Percentiles rank a stretch among this genome's conserved stretches.
Evolutionary conservation across 2,113 vertebrate species (phyloP).

Genomic region (Heterochromis multidens): DNA sequence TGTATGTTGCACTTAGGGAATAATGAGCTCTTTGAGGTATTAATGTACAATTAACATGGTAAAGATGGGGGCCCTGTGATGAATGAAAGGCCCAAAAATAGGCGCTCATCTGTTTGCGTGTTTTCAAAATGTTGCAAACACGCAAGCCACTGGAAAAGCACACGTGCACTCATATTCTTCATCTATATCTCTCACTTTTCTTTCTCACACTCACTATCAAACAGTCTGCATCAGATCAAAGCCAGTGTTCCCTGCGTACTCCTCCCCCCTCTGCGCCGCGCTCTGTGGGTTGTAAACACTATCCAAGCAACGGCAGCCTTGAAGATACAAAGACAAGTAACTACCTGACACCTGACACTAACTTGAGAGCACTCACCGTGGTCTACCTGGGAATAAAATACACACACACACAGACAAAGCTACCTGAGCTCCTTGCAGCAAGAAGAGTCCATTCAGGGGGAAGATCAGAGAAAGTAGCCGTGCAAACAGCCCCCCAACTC

Average conservation of each 20-base stretch:
- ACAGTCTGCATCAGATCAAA: slow-evolving; percentile 66
- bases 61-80: background rate
- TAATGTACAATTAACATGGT: background rate
- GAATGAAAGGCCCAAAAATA: background rate
- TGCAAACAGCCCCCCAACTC: slow-evolving; percentile 11
- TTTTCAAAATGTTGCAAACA: slow-evolving; percentile 12
- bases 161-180: background rate
- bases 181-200: background rate
- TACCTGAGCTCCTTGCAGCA: slow-evolving; percentile 52
- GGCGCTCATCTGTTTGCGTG: background rate
- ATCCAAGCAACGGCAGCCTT: slow-evolving; percentile 70
- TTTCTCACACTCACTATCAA: slow-evolving; percentile 50
- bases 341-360: slow-evolving; percentile 73
- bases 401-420: slow-evolving; percentile 20
- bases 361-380: slow-evolving; percentile 62
- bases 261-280: background rate
- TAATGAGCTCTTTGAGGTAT: background rate
- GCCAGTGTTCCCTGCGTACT: slow-evolving; percentile 9
- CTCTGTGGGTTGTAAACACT: slow-evolving; percentile 67
- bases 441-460: slow-evolving; percentile 41
- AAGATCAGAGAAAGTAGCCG: slow-evolving; percentile 48
- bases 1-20: background rate
- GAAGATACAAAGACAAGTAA: slow-evolving; percentile 74
- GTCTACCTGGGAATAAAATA: slow-evolving; percentile 51
- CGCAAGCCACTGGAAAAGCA: background rate